phyloP scores from a whole-genome alignment of 2,797 vertebrate species.

The Bradypus variegatus region DNA sequence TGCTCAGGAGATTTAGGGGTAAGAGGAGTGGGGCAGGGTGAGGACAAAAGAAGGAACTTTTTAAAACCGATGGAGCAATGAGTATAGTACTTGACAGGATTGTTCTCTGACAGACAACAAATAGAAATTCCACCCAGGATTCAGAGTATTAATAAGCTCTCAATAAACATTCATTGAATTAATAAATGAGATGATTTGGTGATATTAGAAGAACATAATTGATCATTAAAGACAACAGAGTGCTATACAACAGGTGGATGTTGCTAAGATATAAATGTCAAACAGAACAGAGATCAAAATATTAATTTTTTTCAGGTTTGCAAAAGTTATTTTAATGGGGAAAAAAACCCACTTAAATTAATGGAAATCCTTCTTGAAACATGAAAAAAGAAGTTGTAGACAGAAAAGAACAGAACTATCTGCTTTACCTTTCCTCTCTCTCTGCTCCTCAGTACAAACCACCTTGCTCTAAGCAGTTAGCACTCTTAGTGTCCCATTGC shows the following conservation, averaged over 20 bases:
- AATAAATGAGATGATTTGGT: slow-evolving; percentile 8
- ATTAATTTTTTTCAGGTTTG: slow-evolving; percentile 5
- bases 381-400: background rate
- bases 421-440: background rate
- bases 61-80: background rate
- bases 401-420: background rate
- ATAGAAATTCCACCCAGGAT: background rate
- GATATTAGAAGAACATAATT: background rate
- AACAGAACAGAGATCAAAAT: slow-evolving; percentile 7
- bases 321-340: background rate
- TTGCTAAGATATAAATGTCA: background rate
- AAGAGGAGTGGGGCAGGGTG: background rate
- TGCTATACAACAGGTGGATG: background rate
- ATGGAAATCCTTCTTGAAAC: slow-evolving; percentile 4
- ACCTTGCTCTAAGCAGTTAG: background rate
- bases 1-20: background rate
- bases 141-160: background rate
- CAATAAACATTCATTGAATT: background rate
- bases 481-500: background rate
- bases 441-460: background rate
- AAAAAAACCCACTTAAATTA: background rate
- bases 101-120: background rate
- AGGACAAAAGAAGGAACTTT: background rate
- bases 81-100: background rate
- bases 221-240: background rate